phyloP scores from a whole-genome alignment of 2,888 invertebrate species.

The Arenicola marina region DNA sequence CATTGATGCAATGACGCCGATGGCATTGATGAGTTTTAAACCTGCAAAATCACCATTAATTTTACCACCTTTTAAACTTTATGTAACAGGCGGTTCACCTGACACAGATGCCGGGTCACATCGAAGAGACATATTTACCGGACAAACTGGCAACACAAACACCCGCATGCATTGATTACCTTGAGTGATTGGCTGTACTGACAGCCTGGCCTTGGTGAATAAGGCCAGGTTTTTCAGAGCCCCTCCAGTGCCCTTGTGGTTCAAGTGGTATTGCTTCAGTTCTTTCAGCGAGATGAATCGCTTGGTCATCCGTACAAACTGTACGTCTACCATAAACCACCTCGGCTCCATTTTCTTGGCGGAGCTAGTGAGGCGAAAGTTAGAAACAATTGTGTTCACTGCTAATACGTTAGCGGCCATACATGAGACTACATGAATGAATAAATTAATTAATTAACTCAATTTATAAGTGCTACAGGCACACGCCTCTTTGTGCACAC shows the following conservation, averaged over 20 bases:
- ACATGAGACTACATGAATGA: no score
- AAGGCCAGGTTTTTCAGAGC: conserved; percentile 51
- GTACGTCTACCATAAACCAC: conserved; percentile 60
- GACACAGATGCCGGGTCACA: no score
- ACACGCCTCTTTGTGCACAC: no score
- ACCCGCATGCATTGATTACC: conserved; percentile 32
- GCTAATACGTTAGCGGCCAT: background rate
- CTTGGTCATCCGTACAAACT: conserved; percentile 51
- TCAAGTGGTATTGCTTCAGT: conserved; percentile 48
- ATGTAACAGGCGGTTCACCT: no score
- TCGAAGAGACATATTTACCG: no score
- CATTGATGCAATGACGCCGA: no score
- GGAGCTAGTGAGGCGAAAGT: background rate
- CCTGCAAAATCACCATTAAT: no score
- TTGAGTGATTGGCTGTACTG: conserved; percentile 55
- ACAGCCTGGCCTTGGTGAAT: conserved; percentile 56
- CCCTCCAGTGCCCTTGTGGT: conserved; percentile 52
- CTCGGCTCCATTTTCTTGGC: conserved; percentile 41
- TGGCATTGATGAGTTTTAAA: no score
- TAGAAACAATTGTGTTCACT: background rate
- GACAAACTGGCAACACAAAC: no score
- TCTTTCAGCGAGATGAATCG: conserved; percentile 52
- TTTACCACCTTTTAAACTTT: no score
- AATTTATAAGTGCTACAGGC: no score
- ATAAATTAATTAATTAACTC: no score